A percentile compares a stretch with the other conserved stretches of the same genome.
Evolutionary conservation across 1,140 invertebrate species (phyloP).

Genomic region (Meteorus sp.): DNA sequence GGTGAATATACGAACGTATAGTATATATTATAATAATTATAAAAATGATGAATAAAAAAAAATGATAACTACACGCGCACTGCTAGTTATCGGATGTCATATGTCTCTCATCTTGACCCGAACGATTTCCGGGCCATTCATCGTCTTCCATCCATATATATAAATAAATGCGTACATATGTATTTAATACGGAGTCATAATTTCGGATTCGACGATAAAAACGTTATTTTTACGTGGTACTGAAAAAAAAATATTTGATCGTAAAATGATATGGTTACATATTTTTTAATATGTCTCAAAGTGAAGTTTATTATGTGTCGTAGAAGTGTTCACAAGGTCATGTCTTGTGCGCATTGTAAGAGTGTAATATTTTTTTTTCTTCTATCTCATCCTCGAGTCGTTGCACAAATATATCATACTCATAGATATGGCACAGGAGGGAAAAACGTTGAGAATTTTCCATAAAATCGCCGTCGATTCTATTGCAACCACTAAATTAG

Average conservation of each 20-base stretch:
- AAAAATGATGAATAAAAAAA: constrained; percentile 2
- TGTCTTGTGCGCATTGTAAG: constrained; percentile 32
- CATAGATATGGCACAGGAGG: neutral
- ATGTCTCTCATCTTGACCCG: constrained; percentile 12
- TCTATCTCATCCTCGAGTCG: too few species aligned
- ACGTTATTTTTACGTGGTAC: neutral
- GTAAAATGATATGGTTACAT: too few species aligned
- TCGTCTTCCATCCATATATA: neutral
- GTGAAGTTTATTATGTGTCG: too few species aligned
- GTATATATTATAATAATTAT: neutral
- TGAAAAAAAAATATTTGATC: too few species aligned
- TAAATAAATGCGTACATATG: too few species aligned
- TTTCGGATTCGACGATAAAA: neutral
- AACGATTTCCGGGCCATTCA: constrained; percentile 16
- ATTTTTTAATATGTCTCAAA: too few species aligned
- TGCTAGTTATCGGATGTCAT: constrained; percentile 6
- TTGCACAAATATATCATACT: constrained; percentile 23
- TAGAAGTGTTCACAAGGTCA: too few species aligned
- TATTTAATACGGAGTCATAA: too few species aligned
- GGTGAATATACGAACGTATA: neutral
- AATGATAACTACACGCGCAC: constrained; percentile 1
- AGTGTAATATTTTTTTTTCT: too few species aligned
- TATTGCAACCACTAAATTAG: too few species aligned
- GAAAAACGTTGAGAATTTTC: too few species aligned
- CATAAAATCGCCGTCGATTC: too few species aligned